A percentile compares a stretch with the other conserved stretches of the same genome.
Evolutionary conservation across 2,113 vertebrate species (phyloP).

Genomic region (Bungarus multicinctus): DNA sequence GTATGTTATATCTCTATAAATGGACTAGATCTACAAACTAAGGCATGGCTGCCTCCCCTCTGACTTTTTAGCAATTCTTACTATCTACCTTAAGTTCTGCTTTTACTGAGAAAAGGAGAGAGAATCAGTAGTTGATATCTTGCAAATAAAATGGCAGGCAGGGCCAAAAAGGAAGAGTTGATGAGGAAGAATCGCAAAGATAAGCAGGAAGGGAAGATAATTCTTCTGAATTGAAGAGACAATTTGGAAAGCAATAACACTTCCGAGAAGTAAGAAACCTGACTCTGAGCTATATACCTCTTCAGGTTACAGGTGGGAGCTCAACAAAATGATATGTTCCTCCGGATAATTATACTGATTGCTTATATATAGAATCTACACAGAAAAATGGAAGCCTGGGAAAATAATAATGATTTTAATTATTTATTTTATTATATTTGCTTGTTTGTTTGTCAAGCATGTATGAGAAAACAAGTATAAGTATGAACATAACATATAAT

Average conservation of each 20-base stretch:
- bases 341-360: not conserved
- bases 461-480: too few relatives aligned
- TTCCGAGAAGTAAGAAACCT: not conserved
- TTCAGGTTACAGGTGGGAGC: not conserved
- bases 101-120: not conserved
- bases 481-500: too few relatives aligned
- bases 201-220: not conserved
- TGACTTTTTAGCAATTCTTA: not conserved
- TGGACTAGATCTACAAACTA: not conserved
- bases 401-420: not conserved
- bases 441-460: too few relatives aligned
- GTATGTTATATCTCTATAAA: not conserved
- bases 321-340: not conserved
- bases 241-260: not conserved
- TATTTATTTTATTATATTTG: too few relatives aligned
- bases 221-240: too few relatives aligned
- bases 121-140: not conserved
- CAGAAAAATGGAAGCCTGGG: not conserved
- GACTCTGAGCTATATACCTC: not conserved
- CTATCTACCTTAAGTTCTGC: not conserved
- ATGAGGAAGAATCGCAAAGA: not conserved
- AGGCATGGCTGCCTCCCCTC: not conserved
- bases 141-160: not conserved
- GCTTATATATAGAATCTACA: not conserved
- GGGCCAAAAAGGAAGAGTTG: too few relatives aligned